Percentiles rank a stretch among this genome's conserved stretches.
These are phyloP conservation scores for Sinella curviseta DNA, from an alignment of 1,140 invertebrate genomes.

Conservation along the genomic window DNA sequence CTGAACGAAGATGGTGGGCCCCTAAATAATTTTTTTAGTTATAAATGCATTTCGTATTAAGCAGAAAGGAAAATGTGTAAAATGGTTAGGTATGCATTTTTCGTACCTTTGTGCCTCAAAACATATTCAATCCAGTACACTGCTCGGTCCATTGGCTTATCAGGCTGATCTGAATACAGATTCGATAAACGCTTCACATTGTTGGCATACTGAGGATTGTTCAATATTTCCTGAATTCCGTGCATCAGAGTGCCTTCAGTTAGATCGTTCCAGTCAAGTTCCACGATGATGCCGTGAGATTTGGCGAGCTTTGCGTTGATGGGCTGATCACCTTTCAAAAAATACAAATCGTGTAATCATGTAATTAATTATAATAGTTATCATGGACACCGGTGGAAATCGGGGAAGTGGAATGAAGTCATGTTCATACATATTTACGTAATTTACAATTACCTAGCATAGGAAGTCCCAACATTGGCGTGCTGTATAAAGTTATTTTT, in stretches of 20 bases:
- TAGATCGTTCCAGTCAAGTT: conserved; percentile 7
- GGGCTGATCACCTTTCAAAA: conserved; percentile 7
- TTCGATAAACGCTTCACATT: conserved; percentile 40
- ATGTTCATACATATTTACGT: too few species aligned
- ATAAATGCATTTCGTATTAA: too few species aligned
- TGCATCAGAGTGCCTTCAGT: conserved; percentile 54
- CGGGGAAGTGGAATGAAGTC: too few species aligned
- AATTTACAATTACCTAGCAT: too few species aligned
- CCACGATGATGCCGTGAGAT: not conserved
- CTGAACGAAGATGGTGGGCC: conserved; percentile 24
- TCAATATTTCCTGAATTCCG: conserved; percentile 55
- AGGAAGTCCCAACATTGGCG: not conserved
- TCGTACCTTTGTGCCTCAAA: too few species aligned
- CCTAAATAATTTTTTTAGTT: too few species aligned
- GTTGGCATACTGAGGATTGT: conserved; percentile 50
- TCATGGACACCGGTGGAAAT: not conserved
- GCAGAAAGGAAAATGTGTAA: too few species aligned
- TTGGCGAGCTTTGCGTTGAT: not conserved
- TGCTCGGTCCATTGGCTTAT: conserved; percentile 41
- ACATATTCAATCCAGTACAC: conserved; percentile 51
- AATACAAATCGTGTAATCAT: too few species aligned
- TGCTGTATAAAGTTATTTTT: too few species aligned
- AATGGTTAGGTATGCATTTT: too few species aligned
- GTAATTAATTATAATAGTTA: too few species aligned
- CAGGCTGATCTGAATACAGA: conserved; percentile 46